Percentiles rank a stretch among this genome's conserved stretches.
Conservation (phyloP, 2,797 vertebrate genomes). For the Denticeps clupeoides region DNA sequence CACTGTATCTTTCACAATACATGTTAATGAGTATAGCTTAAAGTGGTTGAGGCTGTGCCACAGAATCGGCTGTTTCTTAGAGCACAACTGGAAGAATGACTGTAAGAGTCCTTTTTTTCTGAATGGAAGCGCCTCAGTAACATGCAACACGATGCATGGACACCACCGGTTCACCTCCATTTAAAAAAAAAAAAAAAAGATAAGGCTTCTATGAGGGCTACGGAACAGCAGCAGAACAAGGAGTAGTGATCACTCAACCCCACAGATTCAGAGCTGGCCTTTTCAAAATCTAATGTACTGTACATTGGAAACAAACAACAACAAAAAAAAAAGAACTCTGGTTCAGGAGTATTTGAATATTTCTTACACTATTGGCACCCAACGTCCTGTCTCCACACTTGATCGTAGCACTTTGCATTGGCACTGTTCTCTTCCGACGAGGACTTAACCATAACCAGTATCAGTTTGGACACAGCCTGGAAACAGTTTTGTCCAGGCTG, state of each 20-base stretch:
- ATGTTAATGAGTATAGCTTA: slow-evolving; percentile 57
- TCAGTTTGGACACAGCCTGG: no score
- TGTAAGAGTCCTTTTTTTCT: slow-evolving; percentile 1
- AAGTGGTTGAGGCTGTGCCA: slow-evolving; percentile 39
- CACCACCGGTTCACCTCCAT: slow-evolving; percentile 5
- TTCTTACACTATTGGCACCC: background rate
- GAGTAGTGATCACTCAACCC: slow-evolving; percentile 7
- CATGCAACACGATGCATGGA: slow-evolving; percentile 15
- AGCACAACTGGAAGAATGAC: background rate
- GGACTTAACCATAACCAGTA: no score
- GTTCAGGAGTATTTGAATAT: slow-evolving; percentile 2
- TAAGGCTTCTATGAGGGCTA: slow-evolving; percentile 10
- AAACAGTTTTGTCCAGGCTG: no score
- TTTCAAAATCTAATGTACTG: slow-evolving; percentile 7
- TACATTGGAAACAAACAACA: slow-evolving; percentile 33
- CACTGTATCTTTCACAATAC: slow-evolving; percentile 57
- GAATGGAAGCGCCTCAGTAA: slow-evolving; percentile 19
- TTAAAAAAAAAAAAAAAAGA: slow-evolving; percentile 7
- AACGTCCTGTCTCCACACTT: no score
- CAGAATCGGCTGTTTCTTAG: background rate
- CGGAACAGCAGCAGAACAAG: slow-evolving; percentile 22
- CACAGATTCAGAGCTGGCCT: slow-evolving; percentile 6
- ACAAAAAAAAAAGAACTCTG: slow-evolving; percentile 56
- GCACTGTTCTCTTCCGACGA: no score
- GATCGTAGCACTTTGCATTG: no score